phyloP scores from a whole-genome alignment of 1,140 invertebrate species.

The Parasteatoda tepidariorum region DNA sequence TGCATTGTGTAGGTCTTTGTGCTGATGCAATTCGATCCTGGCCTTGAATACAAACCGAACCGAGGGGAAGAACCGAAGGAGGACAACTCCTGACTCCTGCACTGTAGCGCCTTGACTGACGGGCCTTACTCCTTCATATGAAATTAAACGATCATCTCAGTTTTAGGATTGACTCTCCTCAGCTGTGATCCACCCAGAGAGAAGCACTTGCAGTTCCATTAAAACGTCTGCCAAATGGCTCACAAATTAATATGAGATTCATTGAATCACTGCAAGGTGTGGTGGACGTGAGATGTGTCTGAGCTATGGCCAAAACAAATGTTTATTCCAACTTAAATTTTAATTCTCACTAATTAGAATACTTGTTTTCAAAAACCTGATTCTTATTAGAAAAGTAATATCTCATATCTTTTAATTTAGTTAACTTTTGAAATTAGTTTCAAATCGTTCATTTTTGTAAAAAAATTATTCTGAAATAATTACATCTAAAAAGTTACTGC shows the following conservation, averaged over 20 bases:
- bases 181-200: neutral
- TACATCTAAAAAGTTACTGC: no score
- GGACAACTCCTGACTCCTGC: conserved; percentile 89
- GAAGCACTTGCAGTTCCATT: no score
- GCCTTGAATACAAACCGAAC: conserved; percentile 91
- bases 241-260: no score
- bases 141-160: neutral
- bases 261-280: neutral
- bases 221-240: no score
- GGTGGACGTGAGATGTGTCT: neutral
- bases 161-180: conserved; percentile 12
- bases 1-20: conserved; percentile 85
- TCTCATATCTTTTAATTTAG: neutral
- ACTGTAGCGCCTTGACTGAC: conserved; percentile 98
- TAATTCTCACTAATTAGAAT: no score
- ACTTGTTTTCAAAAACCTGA: no score
- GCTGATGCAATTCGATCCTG: conserved; percentile 96
- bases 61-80: conserved; percentile 72
- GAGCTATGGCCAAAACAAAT: neutral
- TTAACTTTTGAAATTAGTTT: neutral
- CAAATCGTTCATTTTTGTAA: neutral
- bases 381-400: neutral
- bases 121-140: conserved; percentile 78
- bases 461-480: neutral
- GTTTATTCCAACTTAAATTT: neutral